Evolutionary conservation across 2,113 vertebrate species (phyloP).

Genomic region (Melospiza georgiana): DNA sequence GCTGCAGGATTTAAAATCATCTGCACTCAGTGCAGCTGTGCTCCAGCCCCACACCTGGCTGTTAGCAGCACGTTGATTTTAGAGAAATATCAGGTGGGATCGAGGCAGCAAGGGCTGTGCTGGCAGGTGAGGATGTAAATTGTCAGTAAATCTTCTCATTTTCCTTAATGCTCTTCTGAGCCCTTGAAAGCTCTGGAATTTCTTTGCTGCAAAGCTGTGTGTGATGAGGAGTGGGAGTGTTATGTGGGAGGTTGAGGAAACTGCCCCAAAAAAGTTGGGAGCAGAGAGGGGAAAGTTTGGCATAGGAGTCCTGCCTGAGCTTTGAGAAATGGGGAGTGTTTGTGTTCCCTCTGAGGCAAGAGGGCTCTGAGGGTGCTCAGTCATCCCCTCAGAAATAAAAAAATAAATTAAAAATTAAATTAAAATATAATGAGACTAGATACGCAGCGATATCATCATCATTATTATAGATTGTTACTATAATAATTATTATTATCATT

Average conservation of each 20-base stretch:
- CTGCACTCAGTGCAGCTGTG: not conserved
- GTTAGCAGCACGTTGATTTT: not conserved
- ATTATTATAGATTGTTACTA: too few species aligned
- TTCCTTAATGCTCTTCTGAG: not conserved
- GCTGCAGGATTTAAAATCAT: constrained; percentile 17
- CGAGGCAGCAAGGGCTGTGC: not conserved
- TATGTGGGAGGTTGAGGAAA: not conserved
- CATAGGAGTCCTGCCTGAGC: not conserved
- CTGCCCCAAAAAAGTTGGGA: not conserved
- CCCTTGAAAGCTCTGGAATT: not conserved
- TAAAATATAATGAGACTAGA: not conserved
- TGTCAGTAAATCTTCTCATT: not conserved
- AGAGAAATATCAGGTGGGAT: not conserved
- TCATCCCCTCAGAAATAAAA: not conserved
- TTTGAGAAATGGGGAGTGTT: not conserved
- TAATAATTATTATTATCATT: not conserved
- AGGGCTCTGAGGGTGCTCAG: not conserved
- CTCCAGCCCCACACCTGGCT: not conserved
- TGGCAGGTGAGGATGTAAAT: rapidly evolving
- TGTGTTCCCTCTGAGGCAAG: not conserved
- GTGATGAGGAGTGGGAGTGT: not conserved
- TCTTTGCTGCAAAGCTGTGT: not conserved
- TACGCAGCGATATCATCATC: not conserved
- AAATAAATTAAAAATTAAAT: not conserved
- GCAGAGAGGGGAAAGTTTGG: not conserved